Percentiles rank a stretch among this genome's conserved stretches.
phyloP scores from a whole-genome alignment of 2,888 invertebrate species.

The Dasysyrphus tricinctus region DNA sequence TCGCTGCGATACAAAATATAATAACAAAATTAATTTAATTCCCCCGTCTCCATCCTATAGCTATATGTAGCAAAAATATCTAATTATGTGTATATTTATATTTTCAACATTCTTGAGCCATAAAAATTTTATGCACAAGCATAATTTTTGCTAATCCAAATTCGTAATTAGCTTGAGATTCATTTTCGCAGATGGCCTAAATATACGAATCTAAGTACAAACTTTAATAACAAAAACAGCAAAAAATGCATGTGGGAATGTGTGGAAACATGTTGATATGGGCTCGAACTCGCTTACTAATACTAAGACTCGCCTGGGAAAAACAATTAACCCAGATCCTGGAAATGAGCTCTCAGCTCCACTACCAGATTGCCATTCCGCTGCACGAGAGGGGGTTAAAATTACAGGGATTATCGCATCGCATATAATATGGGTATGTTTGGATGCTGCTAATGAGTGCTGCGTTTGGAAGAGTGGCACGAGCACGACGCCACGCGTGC shows the following conservation, averaged over 20 bases:
- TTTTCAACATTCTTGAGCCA: conserved; percentile 10
- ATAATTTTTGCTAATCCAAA: conserved; percentile 64
- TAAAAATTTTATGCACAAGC: conserved; percentile 55
- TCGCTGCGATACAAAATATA: conserved; percentile 2
- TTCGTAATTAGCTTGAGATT: conserved; percentile 68
- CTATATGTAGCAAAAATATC: background rate
- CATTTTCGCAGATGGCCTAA: conserved; percentile 57
- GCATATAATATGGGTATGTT: background rate
- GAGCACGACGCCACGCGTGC: background rate
- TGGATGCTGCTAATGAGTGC: conserved; percentile 55
- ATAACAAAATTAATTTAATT: conserved; percentile 24
- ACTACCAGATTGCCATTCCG: background rate
- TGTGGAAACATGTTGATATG: conserved; percentile 7
- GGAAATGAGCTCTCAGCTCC: background rate
- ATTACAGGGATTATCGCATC: conserved; percentile 15
- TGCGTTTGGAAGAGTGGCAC: conserved; percentile 32
- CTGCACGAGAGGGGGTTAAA: background rate
- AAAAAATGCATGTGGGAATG: conserved; percentile 3
- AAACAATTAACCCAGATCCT: conserved; percentile 68
- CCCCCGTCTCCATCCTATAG: background rate
- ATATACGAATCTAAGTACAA: conserved; percentile 36
- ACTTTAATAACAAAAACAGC: background rate
- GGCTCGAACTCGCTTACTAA: conserved; percentile 11
- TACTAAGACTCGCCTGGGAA: conserved; percentile 52
- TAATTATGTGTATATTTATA: conserved; percentile 19